Base-by-base conservation (phyloP, 1,140 invertebrate species). In the Scaptomyza montana region DNA sequence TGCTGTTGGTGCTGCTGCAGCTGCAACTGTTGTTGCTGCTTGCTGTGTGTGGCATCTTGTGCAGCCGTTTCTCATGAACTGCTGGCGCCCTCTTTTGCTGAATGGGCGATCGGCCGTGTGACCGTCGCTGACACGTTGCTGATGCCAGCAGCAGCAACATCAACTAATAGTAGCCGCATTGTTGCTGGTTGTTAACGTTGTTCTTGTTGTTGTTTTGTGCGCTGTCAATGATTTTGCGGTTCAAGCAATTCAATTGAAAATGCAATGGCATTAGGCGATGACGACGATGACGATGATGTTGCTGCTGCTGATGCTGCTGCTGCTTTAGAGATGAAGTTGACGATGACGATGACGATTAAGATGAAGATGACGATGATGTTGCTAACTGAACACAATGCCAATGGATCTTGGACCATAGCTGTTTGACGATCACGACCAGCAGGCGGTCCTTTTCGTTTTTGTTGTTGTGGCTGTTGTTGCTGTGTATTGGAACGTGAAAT, bases 151-250 rank as follows among this genome's bases (percentile, higher is more conserved):
- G n/a, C 33, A 36, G 4, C 36, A 50, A 7, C 63, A 57, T 7
- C 49, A 65, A 16, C 53, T 47, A 59, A 49, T 13, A 53, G 36
- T 46, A 59, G 25, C 57, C n/a, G 69, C 81, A 76, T 77, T 59
- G 57, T 54, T 74, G 71, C 63, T 43, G 54, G 77, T 80, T 85
- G 77, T 70, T 69, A 76, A 60, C 61, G 70, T 72, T 76, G 68
- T 72, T 36, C 7, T 45, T 71, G 21, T 25, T 25, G 21, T 25
- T 25, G 21, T 25, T 25, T 2, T 25, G 21, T 25, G 21, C 3
- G 75, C 80, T 87, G 82, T 87, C 84, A 89, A 89, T 87, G 84
- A 78, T 77, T 87, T 79, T 86, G 82, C 78, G 75, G 78, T 82
- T 67, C 75, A 57, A 70, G 82, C 82, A 86, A 87, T 87, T 87